These are phyloP conservation scores for Epinephelus fuscoguttatus DNA, from an alignment of 2,113 vertebrate genomes.

Conservation along the genomic window DNA sequence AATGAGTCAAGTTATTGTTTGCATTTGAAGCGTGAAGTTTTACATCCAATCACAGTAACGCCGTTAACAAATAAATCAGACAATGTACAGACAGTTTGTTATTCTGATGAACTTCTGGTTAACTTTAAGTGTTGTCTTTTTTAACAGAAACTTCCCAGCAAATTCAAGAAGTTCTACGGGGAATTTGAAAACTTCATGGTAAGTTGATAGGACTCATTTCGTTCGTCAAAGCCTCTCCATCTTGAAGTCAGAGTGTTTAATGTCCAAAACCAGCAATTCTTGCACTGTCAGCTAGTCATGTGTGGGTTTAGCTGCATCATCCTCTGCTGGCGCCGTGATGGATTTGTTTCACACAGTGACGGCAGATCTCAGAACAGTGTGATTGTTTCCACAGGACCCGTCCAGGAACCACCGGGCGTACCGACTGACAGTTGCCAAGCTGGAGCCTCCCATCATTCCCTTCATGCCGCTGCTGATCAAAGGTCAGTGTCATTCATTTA, in stretches of 20 bases:
- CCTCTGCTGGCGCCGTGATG: conserved; percentile 20
- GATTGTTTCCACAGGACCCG: conserved; percentile 89
- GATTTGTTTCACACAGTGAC: conserved; percentile 44
- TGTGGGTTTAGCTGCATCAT: conserved; percentile 13
- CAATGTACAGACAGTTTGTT: too few species aligned
- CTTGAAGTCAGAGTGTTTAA: background rate
- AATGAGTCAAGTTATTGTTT: too few species aligned
- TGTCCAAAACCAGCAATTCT: background rate
- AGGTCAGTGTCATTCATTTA: conserved; percentile 84
- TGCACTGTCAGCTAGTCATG: conserved; percentile 32
- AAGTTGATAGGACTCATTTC: conserved; percentile 59
- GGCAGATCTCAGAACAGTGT: conserved; percentile 60
- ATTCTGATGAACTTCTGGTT: background rate
- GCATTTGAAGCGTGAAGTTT: too few species aligned
- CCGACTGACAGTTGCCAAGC: conserved; percentile 93
- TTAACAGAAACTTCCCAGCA: conserved; percentile 98
- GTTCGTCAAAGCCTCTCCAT: background rate
- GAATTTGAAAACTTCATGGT: conserved; percentile 99
- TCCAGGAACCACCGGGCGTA: conserved; percentile 98
- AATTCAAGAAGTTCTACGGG: conserved; percentile 97
- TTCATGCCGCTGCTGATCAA: conserved; percentile 99
- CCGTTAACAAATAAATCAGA: too few species aligned
- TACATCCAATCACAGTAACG: too few species aligned
- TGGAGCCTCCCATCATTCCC: conserved; percentile 96
- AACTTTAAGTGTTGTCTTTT: conserved; percentile 68